phyloP scores from a whole-genome alignment of 2,113 vertebrate species.

The Paedocypris sp. region DNA sequence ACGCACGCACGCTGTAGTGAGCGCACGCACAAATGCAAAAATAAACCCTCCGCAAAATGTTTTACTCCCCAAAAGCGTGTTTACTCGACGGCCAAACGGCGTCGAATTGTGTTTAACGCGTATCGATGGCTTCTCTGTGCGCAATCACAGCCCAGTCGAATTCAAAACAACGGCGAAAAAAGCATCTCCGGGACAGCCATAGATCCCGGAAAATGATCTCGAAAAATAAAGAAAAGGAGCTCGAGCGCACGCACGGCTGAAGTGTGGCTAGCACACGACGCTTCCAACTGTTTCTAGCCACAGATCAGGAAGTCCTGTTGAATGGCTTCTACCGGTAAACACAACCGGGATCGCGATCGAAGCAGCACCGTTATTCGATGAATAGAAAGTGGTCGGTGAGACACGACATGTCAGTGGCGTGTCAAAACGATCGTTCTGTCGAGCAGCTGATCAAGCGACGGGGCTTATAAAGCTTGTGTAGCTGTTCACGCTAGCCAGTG shows the following conservation, averaged over 20 bases:
- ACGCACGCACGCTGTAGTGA: too few species aligned
- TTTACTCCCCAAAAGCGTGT: too few species aligned
- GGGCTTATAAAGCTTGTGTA: not conserved
- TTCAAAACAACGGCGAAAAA: too few species aligned
- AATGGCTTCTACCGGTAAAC: constrained; percentile 17
- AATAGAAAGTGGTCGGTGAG: not conserved
- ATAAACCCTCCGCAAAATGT: too few species aligned
- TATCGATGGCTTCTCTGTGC: too few species aligned
- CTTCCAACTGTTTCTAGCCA: constrained; percentile 2
- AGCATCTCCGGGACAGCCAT: too few species aligned
- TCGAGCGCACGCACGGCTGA: not conserved
- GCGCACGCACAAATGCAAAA: too few species aligned
- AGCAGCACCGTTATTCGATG: not conserved
- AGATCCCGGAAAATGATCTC: too few species aligned
- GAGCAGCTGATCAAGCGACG: not conserved
- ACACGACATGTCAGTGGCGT: not conserved
- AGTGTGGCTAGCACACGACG: not conserved
- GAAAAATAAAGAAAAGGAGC: not conserved
- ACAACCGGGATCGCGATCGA: not conserved
- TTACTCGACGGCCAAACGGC: too few species aligned
- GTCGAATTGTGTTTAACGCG: too few species aligned
- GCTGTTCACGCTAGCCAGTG: not conserved
- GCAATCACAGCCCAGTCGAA: too few species aligned
- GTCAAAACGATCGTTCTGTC: not conserved
- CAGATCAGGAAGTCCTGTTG: constrained; percentile 27